Evolutionary conservation across 2,113 vertebrate genomes (phyloP), one percentile per base, ranked within the genome.

Genomic region (Clarias magur): DNA sequence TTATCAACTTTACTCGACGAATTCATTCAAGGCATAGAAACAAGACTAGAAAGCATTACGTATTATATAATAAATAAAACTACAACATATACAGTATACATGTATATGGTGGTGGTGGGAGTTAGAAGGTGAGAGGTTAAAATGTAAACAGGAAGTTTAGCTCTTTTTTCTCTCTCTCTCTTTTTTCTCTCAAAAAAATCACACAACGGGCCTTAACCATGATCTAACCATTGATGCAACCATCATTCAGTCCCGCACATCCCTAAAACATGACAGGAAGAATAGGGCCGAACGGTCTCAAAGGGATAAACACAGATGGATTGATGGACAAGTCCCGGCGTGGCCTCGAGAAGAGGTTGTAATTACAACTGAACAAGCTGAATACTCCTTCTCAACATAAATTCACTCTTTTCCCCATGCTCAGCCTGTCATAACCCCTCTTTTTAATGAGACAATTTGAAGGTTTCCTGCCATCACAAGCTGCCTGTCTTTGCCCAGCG

Each of bases 361-460:
- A 93, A 92, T 94, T 92, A 92, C 90, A 91, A 85, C 81, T 89
- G 78, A 56, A 80, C 72, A 34, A 62, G 90, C 89, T 89, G 90
- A 91, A 79, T 88, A 68, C 89, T 59, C 54, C 76, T 34, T 80
- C 59, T 88, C 90, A 92, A 91, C 86, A 91, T 89, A 90, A 70
- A 81, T 11, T 34, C 38, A 88, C 87, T 88, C 92, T 88, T 89
- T 89, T 38, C 78, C 86, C 59, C 82, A 76, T 82, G 89, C 91
- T 89, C 90, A 65, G 92, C 86, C 91, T 94, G 91, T 94, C 93
- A 94, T 87, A 91, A 92, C 91, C 92, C 82, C 85, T 89, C 87
- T 92, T 91, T 85, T 83, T 93, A 94, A 94, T 94, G 93, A 95
- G 92, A 94, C 93, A 92, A 93, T 94, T 94, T 93, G 93, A 92